These are phyloP conservation scores for Tetrax tetrax DNA, from an alignment of 2,113 vertebrate genomes.

Conservation along the genomic window DNA sequence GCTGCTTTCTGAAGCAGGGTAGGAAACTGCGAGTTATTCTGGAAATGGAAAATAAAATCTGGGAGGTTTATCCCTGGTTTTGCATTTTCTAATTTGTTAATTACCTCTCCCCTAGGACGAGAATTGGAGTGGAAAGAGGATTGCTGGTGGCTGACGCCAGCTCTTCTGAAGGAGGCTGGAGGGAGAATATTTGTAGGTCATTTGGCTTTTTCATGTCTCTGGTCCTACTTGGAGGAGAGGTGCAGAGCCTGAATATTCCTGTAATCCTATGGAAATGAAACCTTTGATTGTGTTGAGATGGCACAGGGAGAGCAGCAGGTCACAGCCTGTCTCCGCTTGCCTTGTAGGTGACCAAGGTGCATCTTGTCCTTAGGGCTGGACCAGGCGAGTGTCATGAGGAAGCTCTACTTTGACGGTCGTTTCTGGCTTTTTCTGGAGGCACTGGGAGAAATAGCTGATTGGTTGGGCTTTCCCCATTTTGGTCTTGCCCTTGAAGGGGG, in stretches of 20 bases:
- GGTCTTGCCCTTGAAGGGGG: accelerated
- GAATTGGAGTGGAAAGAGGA: not conserved
- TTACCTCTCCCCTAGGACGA: not conserved
- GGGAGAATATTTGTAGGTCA: not conserved
- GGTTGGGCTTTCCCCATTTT: not conserved
- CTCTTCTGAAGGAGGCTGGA: not conserved
- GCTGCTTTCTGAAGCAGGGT: not conserved
- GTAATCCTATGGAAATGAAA: not conserved
- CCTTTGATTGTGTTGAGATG: not conserved
- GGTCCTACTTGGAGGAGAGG: not conserved
- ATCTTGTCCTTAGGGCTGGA: not conserved
- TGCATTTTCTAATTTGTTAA: not conserved
- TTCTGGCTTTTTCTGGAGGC: not conserved
- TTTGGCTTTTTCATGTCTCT: not conserved
- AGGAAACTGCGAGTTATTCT: not conserved
- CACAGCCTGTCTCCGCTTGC: not conserved
- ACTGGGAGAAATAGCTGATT: not conserved
- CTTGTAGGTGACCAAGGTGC: not conserved
- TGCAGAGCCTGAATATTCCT: not conserved
- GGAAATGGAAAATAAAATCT: not conserved
- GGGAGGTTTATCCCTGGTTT: not conserved
- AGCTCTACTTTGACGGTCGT: accelerated
- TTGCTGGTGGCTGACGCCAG: not conserved
- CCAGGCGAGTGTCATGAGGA: accelerated
- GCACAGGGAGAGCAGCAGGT: not conserved